Evolutionary conservation across 1,140 invertebrate genomes (phyloP).

Genomic region (Drosophila kikkawai): DNA sequence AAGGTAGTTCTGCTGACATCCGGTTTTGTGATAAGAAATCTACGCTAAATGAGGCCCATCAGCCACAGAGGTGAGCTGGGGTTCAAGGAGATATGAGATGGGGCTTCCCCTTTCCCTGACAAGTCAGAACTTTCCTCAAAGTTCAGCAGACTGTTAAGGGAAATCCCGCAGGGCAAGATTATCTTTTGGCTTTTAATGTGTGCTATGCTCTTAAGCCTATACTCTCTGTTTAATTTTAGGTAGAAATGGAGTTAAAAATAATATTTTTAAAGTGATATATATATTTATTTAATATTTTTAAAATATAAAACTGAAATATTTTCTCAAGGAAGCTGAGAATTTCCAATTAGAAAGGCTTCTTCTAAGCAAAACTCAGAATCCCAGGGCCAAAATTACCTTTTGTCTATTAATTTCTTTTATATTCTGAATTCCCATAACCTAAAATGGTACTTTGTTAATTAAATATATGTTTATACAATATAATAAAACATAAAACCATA

Average conservation of each 20-base stretch:
- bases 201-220: not conserved
- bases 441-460: no score
- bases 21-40: conserved; percentile 49
- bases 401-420: no score
- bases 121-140: conserved; percentile 16
- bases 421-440: no score
- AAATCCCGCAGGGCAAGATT: conserved; percentile 6
- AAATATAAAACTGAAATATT: not conserved
- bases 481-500: no score
- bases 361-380: no score
- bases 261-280: no score
- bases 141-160: conserved; percentile 27
- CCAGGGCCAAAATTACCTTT: no score
- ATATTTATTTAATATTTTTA: not conserved
- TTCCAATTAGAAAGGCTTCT: not conserved
- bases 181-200: not conserved
- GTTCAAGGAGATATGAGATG: not conserved
- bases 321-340: not conserved
- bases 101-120: not conserved
- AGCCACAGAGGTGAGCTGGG: conserved; percentile 38
- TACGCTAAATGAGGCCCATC: conserved; percentile 52
- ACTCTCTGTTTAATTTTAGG: not conserved
- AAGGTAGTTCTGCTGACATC: conserved; percentile 44
- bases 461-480: no score
- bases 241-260: not conserved